phyloP scores from a whole-genome alignment of 2,113 vertebrate genomes.

The Propithecus coquereli region DNA sequence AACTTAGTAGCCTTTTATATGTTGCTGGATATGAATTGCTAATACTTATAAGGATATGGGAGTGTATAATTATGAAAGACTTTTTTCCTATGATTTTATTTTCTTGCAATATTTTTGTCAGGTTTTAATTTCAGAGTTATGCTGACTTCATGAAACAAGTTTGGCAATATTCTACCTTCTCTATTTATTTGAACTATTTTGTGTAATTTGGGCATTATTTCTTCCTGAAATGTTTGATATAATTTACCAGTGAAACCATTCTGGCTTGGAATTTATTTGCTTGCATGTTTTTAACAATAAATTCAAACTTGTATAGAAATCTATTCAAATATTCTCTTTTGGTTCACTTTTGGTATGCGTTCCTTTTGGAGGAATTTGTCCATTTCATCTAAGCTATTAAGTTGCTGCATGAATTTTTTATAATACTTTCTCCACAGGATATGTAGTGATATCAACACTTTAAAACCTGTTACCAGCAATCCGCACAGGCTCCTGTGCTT shows the following conservation, averaged over 20 bases:
- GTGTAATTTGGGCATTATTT: neutral
- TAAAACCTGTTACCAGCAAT: neutral
- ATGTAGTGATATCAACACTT: neutral
- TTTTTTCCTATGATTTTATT: neutral
- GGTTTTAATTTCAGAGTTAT: neutral
- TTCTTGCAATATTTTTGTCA: neutral
- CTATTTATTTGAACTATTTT: neutral
- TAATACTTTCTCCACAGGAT: neutral
- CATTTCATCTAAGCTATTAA: neutral
- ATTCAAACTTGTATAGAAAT: neutral
- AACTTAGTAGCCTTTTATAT: neutral
- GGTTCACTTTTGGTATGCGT: neutral
- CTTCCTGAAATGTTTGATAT: neutral
- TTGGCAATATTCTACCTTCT: neutral
- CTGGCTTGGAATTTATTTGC: neutral
- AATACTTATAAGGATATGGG: neutral
- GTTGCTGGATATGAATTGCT: neutral
- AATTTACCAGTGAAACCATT: neutral
- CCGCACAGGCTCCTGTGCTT: neutral
- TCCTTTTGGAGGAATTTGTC: neutral
- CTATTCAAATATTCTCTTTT: neutral
- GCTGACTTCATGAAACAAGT: neutral
- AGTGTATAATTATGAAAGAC: neutral
- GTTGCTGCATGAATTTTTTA: neutral
- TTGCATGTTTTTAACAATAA: neutral